A percentile compares a stretch with the other conserved stretches of the same genome.
phyloP scores from a whole-genome alignment of 1,140 invertebrate genomes.

The Ephestia elutella region DNA sequence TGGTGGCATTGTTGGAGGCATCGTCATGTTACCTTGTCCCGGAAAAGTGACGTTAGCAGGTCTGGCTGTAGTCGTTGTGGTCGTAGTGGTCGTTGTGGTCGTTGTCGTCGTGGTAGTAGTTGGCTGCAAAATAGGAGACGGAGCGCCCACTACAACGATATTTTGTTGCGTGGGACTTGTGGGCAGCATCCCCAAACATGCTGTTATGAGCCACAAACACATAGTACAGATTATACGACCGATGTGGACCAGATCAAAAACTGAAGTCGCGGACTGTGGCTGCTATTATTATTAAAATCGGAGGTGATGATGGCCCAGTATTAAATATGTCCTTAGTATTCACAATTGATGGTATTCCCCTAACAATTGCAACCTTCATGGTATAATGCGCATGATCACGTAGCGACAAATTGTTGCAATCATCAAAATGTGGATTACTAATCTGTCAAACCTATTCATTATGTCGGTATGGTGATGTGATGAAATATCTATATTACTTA shows the following conservation, averaged over 20 bases:
- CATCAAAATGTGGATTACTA: conserved; percentile 58
- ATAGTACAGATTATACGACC: conserved; percentile 26
- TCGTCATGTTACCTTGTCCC: background rate
- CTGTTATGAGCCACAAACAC: conserved; percentile 71
- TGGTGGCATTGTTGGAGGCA: conserved; percentile 24
- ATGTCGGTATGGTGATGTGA: background rate
- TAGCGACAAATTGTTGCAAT: conserved; percentile 66
- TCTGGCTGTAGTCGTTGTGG: background rate
- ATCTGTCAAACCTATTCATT: conserved; percentile 26
- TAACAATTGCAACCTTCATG: conserved; percentile 67
- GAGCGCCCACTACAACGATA: conserved; percentile 38
- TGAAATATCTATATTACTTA: background rate
- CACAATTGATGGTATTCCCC: conserved; percentile 64
- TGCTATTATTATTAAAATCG: conserved; percentile 32
- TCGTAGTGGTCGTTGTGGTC: background rate
- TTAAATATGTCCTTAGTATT: conserved; percentile 65
- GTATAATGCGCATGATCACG: conserved; percentile 52
- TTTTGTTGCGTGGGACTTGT: conserved; percentile 39
- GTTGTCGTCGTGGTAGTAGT: background rate
- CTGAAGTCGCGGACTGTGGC: conserved; percentile 19
- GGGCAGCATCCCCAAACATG: conserved; percentile 59
- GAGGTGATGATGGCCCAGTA: conserved; percentile 43
- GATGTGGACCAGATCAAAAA: conserved; percentile 4
- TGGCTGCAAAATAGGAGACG: conserved; percentile 27
- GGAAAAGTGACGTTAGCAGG: background rate